These are phyloP conservation scores for Eremobia ochroleuca DNA, from an alignment of 2,888 invertebrate genomes.

Conservation along the genomic window DNA sequence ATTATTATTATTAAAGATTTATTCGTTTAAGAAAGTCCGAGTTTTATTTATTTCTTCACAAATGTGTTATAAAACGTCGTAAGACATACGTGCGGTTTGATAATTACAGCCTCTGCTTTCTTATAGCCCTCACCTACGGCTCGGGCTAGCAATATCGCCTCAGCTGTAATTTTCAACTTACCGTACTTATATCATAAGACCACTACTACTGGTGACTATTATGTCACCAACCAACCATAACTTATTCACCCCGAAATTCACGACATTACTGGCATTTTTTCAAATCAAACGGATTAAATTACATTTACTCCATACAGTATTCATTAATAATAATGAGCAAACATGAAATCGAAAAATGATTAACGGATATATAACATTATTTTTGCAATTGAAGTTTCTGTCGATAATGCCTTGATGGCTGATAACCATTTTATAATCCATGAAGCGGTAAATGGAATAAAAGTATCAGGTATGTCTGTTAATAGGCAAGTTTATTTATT, in stretches of 20 bases:
- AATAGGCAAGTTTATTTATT: background rate
- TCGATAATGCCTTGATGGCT: background rate
- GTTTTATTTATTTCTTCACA: too few species aligned
- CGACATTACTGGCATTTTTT: background rate
- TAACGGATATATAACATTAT: background rate
- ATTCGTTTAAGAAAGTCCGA: too few species aligned
- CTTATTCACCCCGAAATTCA: background rate
- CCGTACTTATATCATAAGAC: too few species aligned
- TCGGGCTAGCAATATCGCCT: too few species aligned
- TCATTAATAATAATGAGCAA: constrained; percentile 1
- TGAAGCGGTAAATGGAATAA: background rate
- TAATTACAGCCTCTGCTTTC: too few species aligned
- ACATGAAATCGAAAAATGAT: background rate
- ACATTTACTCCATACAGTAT: background rate
- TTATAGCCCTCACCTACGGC: too few species aligned
- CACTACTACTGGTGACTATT: too few species aligned
- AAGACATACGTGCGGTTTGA: too few species aligned
- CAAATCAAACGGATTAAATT: background rate
- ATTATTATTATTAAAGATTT: too few species aligned
- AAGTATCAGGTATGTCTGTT: background rate
- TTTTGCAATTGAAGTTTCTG: background rate
- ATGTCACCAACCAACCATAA: background rate
- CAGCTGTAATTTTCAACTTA: too few species aligned
- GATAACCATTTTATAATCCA: background rate
- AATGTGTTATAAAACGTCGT: too few species aligned